These are phyloP conservation scores for Anseranas semipalmata DNA, from an alignment of 2,113 vertebrate genomes.

Conservation along the genomic window DNA sequence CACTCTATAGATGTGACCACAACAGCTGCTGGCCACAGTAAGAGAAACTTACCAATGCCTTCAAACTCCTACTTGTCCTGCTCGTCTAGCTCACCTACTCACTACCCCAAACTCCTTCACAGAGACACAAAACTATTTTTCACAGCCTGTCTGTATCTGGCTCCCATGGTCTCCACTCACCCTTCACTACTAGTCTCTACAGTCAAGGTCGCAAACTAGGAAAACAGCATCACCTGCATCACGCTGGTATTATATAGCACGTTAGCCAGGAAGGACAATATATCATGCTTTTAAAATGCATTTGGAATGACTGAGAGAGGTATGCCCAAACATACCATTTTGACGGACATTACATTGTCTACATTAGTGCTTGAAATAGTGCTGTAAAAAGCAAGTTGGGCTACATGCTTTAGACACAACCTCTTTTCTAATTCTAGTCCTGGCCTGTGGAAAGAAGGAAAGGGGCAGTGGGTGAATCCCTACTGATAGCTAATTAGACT, in stretches of 20 bases:
- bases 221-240: not conserved
- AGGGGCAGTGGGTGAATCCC: slow-evolving; percentile 50
- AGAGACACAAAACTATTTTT: not conserved
- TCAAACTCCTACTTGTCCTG: not conserved
- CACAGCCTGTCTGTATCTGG: not conserved
- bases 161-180: not conserved
- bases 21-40: not conserved
- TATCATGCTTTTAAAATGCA: not conserved
- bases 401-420: not conserved
- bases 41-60: not conserved
- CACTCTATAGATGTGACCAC: not conserved
- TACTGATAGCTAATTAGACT: slow-evolving; percentile 57
- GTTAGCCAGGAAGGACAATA: not conserved
- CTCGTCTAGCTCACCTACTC: not conserved
- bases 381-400: not conserved
- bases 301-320: not conserved
- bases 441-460: slow-evolving; percentile 16
- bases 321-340: not conserved
- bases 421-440: slow-evolving; percentile 11
- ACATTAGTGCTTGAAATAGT: not conserved
- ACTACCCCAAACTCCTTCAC: not conserved
- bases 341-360: not conserved
- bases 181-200: not conserved
- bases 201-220: not conserved
- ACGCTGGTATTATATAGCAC: not conserved